phyloP scores from a whole-genome alignment of 2,113 vertebrate species.

The Struthio camelus region DNA sequence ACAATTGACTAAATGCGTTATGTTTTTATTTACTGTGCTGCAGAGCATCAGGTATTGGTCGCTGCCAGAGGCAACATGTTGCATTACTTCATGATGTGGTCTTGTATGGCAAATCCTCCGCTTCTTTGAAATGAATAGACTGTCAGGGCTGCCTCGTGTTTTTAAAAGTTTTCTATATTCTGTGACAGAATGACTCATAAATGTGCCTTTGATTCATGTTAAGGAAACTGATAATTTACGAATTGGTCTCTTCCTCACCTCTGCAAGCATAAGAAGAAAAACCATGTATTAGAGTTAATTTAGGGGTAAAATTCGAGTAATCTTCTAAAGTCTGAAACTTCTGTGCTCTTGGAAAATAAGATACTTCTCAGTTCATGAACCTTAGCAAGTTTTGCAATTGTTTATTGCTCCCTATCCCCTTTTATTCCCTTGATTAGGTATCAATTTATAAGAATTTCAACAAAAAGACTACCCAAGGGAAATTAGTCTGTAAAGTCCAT shows the following conservation, averaged over 20 bases:
- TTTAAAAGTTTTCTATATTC: neutral
- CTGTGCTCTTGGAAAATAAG: neutral
- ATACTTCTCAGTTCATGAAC: neutral
- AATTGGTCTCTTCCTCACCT: neutral
- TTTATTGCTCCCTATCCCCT: neutral
- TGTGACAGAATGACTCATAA: neutral
- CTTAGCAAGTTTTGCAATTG: neutral
- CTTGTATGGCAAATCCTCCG: neutral
- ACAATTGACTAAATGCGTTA: neutral
- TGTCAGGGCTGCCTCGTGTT: neutral
- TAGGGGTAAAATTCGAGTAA: neutral
- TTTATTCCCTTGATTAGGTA: slow-evolving; percentile 35
- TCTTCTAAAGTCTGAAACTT: neutral
- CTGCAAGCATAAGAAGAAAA: neutral
- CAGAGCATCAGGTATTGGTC: neutral
- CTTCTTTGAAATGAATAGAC: neutral
- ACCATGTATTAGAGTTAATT: neutral
- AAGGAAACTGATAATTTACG: neutral
- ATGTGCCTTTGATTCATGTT: neutral
- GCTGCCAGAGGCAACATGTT: neutral
- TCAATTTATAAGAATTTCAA: slow-evolving; percentile 24
- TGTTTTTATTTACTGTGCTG: neutral
- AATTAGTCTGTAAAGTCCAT: slow-evolving; percentile 38
- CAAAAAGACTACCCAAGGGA: neutral
- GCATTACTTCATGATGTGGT: fast-evolving